phyloP scores from a whole-genome alignment of 2,888 invertebrate species.

The Mythimna vitellina region DNA sequence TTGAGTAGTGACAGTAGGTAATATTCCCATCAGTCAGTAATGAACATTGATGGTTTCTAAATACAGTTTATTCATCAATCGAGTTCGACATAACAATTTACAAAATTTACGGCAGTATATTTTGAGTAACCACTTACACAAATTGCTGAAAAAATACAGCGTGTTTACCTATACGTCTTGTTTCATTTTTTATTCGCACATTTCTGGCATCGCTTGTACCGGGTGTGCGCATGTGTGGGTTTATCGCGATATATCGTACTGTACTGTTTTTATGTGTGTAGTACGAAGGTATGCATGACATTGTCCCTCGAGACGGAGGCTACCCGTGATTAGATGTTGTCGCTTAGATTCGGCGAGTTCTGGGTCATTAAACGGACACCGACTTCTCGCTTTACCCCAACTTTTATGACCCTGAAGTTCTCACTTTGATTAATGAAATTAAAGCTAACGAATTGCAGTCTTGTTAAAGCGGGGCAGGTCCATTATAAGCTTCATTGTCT shows the following conservation, averaged over 20 bases:
- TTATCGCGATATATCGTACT: slow-evolving; percentile 11
- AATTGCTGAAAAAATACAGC: slow-evolving; percentile 36
- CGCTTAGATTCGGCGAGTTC: slow-evolving; percentile 61
- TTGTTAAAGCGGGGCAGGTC: slow-evolving; percentile 23
- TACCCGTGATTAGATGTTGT: slow-evolving; percentile 68
- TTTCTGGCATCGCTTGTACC: slow-evolving; percentile 34
- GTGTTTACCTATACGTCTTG: slow-evolving; percentile 29
- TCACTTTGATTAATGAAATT: slow-evolving; percentile 53
- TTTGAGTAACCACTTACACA: slow-evolving; percentile 44
- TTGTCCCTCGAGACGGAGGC: slow-evolving; percentile 54
- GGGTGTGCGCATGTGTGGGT: slow-evolving; percentile 7
- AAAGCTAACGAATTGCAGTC: slow-evolving; percentile 44
- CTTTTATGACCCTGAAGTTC: slow-evolving; percentile 41
- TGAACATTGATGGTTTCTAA: slow-evolving; percentile 51
- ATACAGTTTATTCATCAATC: slow-evolving; percentile 42
- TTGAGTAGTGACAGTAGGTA: slow-evolving; percentile 24
- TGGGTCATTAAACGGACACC: slow-evolving; percentile 65
- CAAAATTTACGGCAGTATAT: slow-evolving; percentile 35
- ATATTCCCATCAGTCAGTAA: slow-evolving; percentile 24
- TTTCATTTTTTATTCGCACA: slow-evolving; percentile 46
- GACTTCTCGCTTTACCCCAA: slow-evolving; percentile 27
- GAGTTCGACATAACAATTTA: slow-evolving; percentile 33
- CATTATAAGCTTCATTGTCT: slow-evolving; percentile 31
- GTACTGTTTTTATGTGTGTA: slow-evolving; percentile 28
- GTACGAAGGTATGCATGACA: slow-evolving; percentile 44